These are phyloP conservation scores for Torymus auratus DNA, from an alignment of 2,888 invertebrate genomes.

Conservation along the genomic window DNA sequence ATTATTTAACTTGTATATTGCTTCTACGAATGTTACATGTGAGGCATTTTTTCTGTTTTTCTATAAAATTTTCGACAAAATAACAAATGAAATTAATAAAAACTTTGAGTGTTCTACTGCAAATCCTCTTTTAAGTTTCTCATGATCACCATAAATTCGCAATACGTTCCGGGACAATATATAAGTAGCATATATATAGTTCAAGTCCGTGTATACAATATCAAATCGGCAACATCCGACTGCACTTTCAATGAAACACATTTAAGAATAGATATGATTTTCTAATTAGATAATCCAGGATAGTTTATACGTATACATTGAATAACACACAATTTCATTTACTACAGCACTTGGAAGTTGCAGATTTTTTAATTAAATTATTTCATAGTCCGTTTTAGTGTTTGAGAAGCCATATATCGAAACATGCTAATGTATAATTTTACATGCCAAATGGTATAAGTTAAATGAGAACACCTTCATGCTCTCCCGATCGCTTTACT, in stretches of 20 bases:
- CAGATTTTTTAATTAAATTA: constrained; percentile 36
- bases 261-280: not conserved
- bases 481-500: constrained; percentile 71
- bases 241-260: constrained; percentile 34
- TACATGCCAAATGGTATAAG: constrained; percentile 4
- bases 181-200: constrained; percentile 7
- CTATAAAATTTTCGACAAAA: constrained; percentile 30
- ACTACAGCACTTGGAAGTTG: constrained; percentile 50
- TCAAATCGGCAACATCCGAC: constrained; percentile 21
- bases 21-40: constrained; percentile 67
- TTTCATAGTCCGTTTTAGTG: constrained; percentile 17
- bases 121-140: constrained; percentile 66
- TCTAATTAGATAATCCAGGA: not conserved
- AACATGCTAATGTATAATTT: constrained; percentile 6
- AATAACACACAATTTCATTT: constrained; percentile 58
- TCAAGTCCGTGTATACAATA: constrained; percentile 31
- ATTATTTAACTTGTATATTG: constrained; percentile 63
- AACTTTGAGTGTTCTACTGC: constrained; percentile 66
- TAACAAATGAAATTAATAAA: constrained; percentile 12
- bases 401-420: constrained; percentile 15
- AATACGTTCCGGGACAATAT: constrained; percentile 20
- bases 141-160: constrained; percentile 52
- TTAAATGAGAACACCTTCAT: constrained; percentile 70
- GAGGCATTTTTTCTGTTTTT: constrained; percentile 45
- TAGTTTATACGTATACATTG: constrained; percentile 11